These are phyloP conservation scores for Cephalopholis sonnerati DNA, from an alignment of 2,113 vertebrate genomes.

Conservation along the genomic window DNA sequence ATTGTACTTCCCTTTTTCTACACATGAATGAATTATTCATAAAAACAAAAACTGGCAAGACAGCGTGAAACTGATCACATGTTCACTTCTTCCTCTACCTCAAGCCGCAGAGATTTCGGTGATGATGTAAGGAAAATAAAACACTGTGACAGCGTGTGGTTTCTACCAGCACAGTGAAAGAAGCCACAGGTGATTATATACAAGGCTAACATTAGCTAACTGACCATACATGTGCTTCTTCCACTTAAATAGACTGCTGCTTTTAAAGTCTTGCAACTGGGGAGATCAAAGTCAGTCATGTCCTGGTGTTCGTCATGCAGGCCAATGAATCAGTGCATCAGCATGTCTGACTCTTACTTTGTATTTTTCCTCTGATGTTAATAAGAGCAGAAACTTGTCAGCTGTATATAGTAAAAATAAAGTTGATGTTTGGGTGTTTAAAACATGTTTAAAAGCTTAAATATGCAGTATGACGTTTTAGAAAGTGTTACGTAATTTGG, in stretches of 20 bases:
- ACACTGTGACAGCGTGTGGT: not conserved
- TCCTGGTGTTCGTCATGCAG: slow-evolving; percentile 8
- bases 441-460: not conserved
- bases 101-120: not conserved
- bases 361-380: slow-evolving; percentile 8
- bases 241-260: not conserved
- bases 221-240: slow-evolving; percentile 1
- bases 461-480: not conserved
- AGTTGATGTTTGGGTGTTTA: not conserved
- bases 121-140: slow-evolving; percentile 30
- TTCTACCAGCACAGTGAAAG: not conserved
- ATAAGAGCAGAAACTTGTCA: not conserved
- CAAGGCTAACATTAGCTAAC: not conserved
- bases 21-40: slow-evolving; percentile 16
- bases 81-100: not conserved
- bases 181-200: not conserved
- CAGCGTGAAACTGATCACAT: slow-evolving; percentile 7
- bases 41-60: not conserved
- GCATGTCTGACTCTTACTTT: slow-evolving; percentile 25
- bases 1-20: not conserved
- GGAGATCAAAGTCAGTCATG: slow-evolving; percentile 17
- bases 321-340: slow-evolving; percentile 26
- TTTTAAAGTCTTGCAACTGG: slow-evolving; percentile 19
- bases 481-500: not conserved
- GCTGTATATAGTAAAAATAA: not conserved